Evolutionary conservation across 1,140 invertebrate genomes (phyloP).

Genomic region (Microplitis demolitor): DNA sequence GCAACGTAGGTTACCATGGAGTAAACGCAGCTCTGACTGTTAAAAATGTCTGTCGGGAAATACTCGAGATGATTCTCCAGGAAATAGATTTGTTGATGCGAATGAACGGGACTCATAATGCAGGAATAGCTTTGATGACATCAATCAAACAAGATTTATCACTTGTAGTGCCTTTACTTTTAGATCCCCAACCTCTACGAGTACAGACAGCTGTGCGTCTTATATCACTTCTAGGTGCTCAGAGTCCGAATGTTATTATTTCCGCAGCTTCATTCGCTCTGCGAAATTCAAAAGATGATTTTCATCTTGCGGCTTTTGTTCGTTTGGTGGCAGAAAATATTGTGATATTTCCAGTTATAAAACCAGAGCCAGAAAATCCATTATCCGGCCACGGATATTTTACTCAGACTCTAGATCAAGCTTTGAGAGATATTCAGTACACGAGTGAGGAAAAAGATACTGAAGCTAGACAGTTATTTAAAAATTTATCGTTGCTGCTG

Average conservation of each 20-base stretch:
- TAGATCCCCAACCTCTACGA: slow-evolving; percentile 48
- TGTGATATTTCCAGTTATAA: slow-evolving; percentile 57
- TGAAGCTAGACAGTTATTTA: slow-evolving; percentile 52
- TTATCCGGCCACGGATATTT: slow-evolving; percentile 57
- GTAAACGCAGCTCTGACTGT: slow-evolving; percentile 53
- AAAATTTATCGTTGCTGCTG: slow-evolving; percentile 59
- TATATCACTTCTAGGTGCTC: slow-evolving; percentile 51
- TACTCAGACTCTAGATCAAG: slow-evolving; percentile 61
- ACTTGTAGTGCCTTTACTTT: slow-evolving; percentile 48
- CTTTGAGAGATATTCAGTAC: slow-evolving; percentile 52
- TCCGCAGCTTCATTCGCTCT: slow-evolving; percentile 51
- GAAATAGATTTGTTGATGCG: slow-evolving; percentile 54
- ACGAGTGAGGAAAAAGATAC: slow-evolving; percentile 29
- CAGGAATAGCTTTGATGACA: slow-evolving; percentile 45
- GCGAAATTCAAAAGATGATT: slow-evolving; percentile 52
- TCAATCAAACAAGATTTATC: slow-evolving; percentile 54
- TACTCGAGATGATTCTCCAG: slow-evolving; percentile 61
- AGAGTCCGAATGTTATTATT: slow-evolving; percentile 53
- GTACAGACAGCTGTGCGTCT: slow-evolving; percentile 62
- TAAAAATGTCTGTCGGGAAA: slow-evolving; percentile 56
- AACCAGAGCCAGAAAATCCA: slow-evolving; percentile 57
- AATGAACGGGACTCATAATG: slow-evolving; percentile 42
- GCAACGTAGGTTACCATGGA: slow-evolving; percentile 58
- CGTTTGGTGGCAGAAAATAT: slow-evolving; percentile 59
- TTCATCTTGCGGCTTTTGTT: slow-evolving; percentile 61